A percentile compares a stretch with the other conserved stretches of the same genome.
These are phyloP conservation scores for Ornithoptera priamus DNA, from an alignment of 2,888 invertebrate species.

Conservation along the genomic window DNA sequence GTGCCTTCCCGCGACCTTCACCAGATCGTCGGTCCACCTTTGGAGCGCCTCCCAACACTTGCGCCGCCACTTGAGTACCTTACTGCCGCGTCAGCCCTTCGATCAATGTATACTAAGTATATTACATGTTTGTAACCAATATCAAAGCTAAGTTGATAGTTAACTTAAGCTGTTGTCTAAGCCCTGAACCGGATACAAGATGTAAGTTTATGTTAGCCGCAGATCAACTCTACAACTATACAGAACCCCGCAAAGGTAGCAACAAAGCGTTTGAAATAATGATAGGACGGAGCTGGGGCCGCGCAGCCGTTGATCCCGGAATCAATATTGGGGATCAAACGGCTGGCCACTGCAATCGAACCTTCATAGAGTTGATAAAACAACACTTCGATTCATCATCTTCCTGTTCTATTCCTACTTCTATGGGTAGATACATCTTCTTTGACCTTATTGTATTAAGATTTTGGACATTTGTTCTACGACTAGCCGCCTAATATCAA, in stretches of 20 bases:
- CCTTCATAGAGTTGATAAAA: constrained; percentile 43
- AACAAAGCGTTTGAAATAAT: constrained; percentile 66
- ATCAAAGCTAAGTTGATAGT: background rate
- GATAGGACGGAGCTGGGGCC: constrained; percentile 58
- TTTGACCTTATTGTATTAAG: no score
- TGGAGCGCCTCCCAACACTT: no score
- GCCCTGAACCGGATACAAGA: background rate
- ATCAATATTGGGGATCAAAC: constrained; percentile 76
- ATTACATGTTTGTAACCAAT: no score
- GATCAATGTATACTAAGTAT: no score
- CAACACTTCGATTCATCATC: constrained; percentile 16
- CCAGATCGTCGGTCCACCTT: no score
- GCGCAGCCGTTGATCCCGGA: constrained; percentile 55
- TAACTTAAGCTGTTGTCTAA: background rate
- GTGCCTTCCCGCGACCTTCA: no score
- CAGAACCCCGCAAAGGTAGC: constrained; percentile 37
- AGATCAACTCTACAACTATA: constrained; percentile 34
- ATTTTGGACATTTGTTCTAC: no score
- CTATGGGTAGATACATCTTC: no score
- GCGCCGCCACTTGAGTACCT: no score
- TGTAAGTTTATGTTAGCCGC: constrained; percentile 14
- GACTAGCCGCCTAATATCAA: no score
- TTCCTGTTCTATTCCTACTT: no score
- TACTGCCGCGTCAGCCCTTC: no score
- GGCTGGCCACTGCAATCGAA: constrained; percentile 37